Base-by-base conservation (phyloP, 30 jellyfish, hydroid and myxozoan genomes). In the Morbakka virulenta region DNA sequence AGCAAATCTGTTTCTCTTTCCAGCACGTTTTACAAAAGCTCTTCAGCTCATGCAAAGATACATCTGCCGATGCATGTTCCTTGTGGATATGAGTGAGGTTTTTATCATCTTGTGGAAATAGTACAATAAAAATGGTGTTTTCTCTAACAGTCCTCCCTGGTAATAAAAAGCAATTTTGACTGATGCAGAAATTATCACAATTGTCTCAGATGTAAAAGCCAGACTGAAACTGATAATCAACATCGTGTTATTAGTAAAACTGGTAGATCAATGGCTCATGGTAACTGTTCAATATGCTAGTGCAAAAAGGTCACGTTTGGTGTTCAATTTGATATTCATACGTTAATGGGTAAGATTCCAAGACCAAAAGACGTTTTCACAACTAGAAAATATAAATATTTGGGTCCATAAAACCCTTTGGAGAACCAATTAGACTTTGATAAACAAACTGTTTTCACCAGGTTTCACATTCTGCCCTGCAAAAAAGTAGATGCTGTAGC, bases 171-270 rank as follows among this genome's bases (percentile, higher is more conserved):
- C n/a, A n/a, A n/a, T n/a, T n/a, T n/a, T n/a, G n/a, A n/a, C n/a
- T n/a, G n/a, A n/a, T n/a, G n/a, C n/a, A n/a, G n/a, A n/a, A n/a
- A n/a, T n/a, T n/a, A n/a, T n/a, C n/a, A n/a, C n/a, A n/a, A 77
- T 50, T 77, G 89, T 26, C 72, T 77, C 21, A 77, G 65, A 62
- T 77, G 89, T 41, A 77, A 32, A 63, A 64, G 24, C 63, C 79
- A 77, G 20, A 77, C 89, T 12, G n/a, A 28, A 1, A 62, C 33
- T 28, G 0, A 62, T 13, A 34, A 62, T 49, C 70, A 35, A 35
- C 34, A 61, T 2, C 22, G 65, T 34, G 89, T 29, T 25, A 67
- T n/a, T 21, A 25, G 76, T 4, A 77, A 62, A 0, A 77, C 63
- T 67, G 72, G 80, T 4, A 62, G 36, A 64, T 11, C 48, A 36